Evolutionary conservation across 1,140 invertebrate species (phyloP).

Genomic region (Zeugodacus cucurbitae): DNA sequence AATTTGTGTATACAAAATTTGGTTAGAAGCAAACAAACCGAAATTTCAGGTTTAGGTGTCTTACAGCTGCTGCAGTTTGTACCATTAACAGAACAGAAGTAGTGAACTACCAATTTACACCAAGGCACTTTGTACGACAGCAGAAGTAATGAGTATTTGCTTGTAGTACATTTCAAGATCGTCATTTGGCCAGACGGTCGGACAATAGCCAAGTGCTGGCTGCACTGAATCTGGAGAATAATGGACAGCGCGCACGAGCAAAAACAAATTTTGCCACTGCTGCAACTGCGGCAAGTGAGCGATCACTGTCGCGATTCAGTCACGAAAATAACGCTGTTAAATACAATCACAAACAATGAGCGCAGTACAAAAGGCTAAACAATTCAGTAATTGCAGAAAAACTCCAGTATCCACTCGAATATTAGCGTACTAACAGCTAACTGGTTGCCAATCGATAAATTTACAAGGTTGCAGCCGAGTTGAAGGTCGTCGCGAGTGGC

Average conservation of each 20-base stretch:
- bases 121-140: neutral
- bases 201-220: too few relatives aligned
- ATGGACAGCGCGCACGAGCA: neutral
- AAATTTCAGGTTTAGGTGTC: neutral
- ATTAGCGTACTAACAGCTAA: constrained; percentile 7
- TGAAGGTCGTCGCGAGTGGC: neutral
- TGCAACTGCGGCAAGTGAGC: neutral
- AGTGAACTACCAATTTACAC: neutral
- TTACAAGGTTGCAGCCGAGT: constrained; percentile 29
- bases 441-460: constrained; percentile 10
- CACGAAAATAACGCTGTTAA: neutral
- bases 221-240: too few relatives aligned
- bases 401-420: neutral
- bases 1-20: constrained; percentile 6
- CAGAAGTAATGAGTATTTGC: neutral
- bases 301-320: neutral
- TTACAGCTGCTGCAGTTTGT: neutral
- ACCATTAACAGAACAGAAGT: neutral
- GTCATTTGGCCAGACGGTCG: too few relatives aligned
- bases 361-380: neutral
- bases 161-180: too few relatives aligned
- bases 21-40: neutral
- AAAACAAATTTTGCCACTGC: neutral
- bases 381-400: neutral
- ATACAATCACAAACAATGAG: neutral